These are phyloP conservation scores for Bambusicola thoracicus DNA, from an alignment of 2,113 vertebrate genomes.

Conservation along the genomic window DNA sequence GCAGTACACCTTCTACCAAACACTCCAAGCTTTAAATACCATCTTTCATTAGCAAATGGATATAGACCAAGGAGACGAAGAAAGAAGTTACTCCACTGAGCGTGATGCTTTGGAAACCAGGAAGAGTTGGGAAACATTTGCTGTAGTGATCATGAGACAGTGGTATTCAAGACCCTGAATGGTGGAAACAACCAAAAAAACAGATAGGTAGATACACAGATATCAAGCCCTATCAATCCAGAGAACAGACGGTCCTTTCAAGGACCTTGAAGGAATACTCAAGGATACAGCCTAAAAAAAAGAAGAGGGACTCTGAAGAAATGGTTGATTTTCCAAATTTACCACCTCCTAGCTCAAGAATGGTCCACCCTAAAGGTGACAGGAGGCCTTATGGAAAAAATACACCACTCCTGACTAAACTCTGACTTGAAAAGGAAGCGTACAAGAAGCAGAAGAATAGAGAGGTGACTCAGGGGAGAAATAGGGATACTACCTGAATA, in stretches of 20 bases:
- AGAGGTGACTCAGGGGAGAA: background rate
- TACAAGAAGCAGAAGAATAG: background rate
- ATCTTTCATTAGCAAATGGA: background rate
- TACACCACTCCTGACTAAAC: background rate
- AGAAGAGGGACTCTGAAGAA: background rate
- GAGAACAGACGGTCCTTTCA: background rate
- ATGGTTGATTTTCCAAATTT: background rate
- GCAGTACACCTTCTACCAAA: background rate
- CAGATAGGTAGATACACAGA: no score
- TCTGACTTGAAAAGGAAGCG: background rate
- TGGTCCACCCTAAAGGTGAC: no score
- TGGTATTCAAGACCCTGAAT: background rate
- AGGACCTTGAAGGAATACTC: background rate
- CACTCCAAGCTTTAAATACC: background rate
- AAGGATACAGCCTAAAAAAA: background rate
- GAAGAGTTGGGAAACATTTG: background rate
- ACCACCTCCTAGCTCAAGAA: background rate
- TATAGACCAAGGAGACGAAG: background rate
- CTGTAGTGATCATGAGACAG: background rate
- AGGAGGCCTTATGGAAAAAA: background rate
- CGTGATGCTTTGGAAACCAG: background rate
- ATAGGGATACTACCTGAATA: background rate
- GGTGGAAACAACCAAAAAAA: background rate
- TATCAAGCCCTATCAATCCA: background rate
- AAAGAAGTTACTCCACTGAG: background rate